phyloP scores from a whole-genome alignment of 2,888 invertebrate species.

The Ochropleura leucogaster region DNA sequence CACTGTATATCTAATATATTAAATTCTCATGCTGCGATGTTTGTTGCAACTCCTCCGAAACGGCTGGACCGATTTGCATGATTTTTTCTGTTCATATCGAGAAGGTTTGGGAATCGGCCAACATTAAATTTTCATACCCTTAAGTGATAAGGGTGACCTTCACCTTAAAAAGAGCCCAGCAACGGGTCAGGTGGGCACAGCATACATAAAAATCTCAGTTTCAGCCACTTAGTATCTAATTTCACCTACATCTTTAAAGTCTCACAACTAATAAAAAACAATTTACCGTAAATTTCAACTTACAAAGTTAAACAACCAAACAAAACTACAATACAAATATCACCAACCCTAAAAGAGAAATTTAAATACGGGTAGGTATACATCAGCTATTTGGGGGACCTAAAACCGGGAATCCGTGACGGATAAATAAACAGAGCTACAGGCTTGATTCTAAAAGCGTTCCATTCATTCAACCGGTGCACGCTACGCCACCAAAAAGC shows the following conservation, averaged over 20 bases:
- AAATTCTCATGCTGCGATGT: too few species aligned
- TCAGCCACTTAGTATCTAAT: too few species aligned
- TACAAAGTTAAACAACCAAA: slow-evolving; percentile 4
- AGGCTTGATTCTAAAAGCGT: slow-evolving; percentile 34
- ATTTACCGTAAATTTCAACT: neutral
- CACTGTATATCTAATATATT: too few species aligned
- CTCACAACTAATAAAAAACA: neutral
- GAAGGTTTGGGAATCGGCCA: too few species aligned
- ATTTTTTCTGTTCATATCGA: too few species aligned
- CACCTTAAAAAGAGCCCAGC: too few species aligned
- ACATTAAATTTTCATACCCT: too few species aligned
- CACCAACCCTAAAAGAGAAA: slow-evolving; percentile 5
- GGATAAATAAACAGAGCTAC: slow-evolving; percentile 39
- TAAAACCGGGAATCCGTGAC: slow-evolving; percentile 27
- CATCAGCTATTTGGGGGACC: slow-evolving; percentile 35
- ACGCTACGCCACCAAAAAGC: slow-evolving; percentile 20
- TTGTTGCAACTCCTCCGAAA: too few species aligned
- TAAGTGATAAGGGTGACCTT: too few species aligned
- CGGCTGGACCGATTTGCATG: too few species aligned
- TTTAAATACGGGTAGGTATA: slow-evolving; percentile 32
- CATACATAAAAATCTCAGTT: too few species aligned
- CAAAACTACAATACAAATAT: slow-evolving; percentile 7
- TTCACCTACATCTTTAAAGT: neutral
- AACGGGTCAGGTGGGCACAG: too few species aligned
- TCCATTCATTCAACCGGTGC: slow-evolving; percentile 8